Evolutionary conservation across 1,140 invertebrate genomes (phyloP), one percentile per base, ranked within the genome.

Genomic region (Dendrolimus punctatus): DNA sequence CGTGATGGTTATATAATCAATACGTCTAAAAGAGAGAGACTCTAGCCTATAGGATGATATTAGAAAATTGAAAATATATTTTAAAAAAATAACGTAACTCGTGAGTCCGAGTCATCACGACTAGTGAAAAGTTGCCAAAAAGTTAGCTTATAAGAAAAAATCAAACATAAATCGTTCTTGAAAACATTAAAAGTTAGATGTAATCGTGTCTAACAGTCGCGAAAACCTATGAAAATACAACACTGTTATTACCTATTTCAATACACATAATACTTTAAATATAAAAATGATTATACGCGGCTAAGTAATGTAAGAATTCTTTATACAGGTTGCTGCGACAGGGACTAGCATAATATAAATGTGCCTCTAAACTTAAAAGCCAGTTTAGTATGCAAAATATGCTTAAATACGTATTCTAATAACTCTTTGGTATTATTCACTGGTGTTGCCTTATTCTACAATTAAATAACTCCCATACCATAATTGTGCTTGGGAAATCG

Each of bases 361-460:
- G 37, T 57, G 45, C 57, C n/a, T 46, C 47, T 63, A 51, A 56
- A 56, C 56, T 52, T 44, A 56, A 49, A 47, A 61, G 51, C 48
- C 51, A 54, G 55, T 54, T 53, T 42, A 47, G 10, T 51, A 46
- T 50, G 50, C 47, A 46, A 60, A 49, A 43, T 8, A 55, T 50
- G 45, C 43, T 46, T 43, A 40, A 57, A 58, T 54, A 51, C 50
- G 64, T 65, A 10, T 37, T 8, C 37, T 38, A 51, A 45, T 23
- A 23, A 71, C 46, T 84, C 81, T 85, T 85, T 85, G 81, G 81
- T 85, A 76, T 72, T 66, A 71, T 74, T 84, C 60, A 80, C 77
- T 81, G 76, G 72, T 49, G 54, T 60, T 48, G 45, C 62, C 68
- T 77, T 80, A 76, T 68, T 71, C 53, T 61, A 66, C 68, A 50